Percentiles rank a stretch among this genome's conserved stretches.
Evolutionary conservation across 1,140 invertebrate genomes (phyloP).

Genomic region (Chymomyza costata): DNA sequence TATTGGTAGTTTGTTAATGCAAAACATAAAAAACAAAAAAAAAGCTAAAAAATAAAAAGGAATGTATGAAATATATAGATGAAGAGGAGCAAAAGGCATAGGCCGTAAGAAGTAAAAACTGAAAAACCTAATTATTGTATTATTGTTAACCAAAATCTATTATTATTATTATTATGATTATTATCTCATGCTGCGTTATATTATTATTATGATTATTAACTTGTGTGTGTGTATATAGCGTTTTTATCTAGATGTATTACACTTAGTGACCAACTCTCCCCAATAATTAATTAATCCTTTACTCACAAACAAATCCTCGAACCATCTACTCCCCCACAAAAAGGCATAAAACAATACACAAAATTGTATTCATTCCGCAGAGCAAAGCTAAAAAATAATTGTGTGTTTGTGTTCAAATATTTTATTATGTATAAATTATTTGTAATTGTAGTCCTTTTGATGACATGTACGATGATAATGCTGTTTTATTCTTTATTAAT

Average conservation of each 20-base stretch:
- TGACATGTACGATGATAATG: too few species aligned
- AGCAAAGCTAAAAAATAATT: slow-evolving; percentile 34
- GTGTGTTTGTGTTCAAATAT: slow-evolving; percentile 37
- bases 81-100: slow-evolving; percentile 24
- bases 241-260: slow-evolving; percentile 73
- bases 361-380: slow-evolving; percentile 67
- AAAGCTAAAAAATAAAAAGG: slow-evolving; percentile 22
- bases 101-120: slow-evolving; percentile 11
- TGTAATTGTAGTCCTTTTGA: too few species aligned
- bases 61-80: slow-evolving; percentile 7
- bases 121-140: slow-evolving; percentile 66
- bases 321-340: slow-evolving; percentile 5
- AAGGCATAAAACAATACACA: slow-evolving; percentile 44
- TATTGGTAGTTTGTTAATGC: slow-evolving; percentile 72
- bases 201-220: slow-evolving; percentile 57
- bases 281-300: not conserved
- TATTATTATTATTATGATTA: slow-evolving; percentile 53
- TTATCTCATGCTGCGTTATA: slow-evolving; percentile 56
- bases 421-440: slow-evolving; percentile 37
- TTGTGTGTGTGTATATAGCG: slow-evolving; percentile 69
- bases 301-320: too few species aligned
- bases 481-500: not conserved
- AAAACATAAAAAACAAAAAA: slow-evolving; percentile 28
- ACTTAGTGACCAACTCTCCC: slow-evolving; percentile 47
- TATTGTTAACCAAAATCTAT: slow-evolving; percentile 73